Base-by-base conservation (phyloP, 2,888 invertebrate species). In the Sesamia inferens region DNA sequence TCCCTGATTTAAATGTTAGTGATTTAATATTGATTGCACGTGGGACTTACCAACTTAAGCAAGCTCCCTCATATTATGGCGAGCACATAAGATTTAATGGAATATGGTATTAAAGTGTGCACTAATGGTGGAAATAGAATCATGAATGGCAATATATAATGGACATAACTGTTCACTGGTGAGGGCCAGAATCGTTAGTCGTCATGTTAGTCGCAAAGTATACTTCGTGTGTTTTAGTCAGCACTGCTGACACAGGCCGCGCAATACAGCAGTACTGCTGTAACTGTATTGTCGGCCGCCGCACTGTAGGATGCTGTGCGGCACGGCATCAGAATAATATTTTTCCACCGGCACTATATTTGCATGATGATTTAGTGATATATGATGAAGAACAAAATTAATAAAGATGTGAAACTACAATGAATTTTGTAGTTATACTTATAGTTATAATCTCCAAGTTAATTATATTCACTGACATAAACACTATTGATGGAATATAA, bases 41-140 rank as follows among this genome's bases (percentile, higher is more conserved):
- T 44, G 69, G 69, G 19, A 69, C 51, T 42, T 62, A 62, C 19
- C 64, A 71, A 44, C 47, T 71, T 16, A 64, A 64, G 19, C 71
- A 71, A 71, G 64, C 70, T 55, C 55, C 62, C 62, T 70, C 69
- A 24, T 63, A 63, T 31, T 70, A 62, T 65, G 65, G 71, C 6
- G 71, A 71, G 66, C 66, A 66, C 54, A 71, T 65, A 13, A 19
- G 65, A 71, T 66, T 71, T 66, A 66, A 71, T 44, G 68, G 72
- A 7, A 39, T 2, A 0, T 68, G 68, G n/a, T 10, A 63, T 68
- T 10, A 57, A 71, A 71, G 63, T 71, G 2, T 71, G 57, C 19
- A 71, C n/a, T 39, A 47, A 71, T 44, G 0, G 10, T 11, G 61
- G 61, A 42, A 69, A 61, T 42, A 62, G 62, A 22, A 69, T 24